Evolutionary conservation across 2,113 vertebrate genomes (phyloP).

Genomic region (Accipiter virgatus): DNA sequence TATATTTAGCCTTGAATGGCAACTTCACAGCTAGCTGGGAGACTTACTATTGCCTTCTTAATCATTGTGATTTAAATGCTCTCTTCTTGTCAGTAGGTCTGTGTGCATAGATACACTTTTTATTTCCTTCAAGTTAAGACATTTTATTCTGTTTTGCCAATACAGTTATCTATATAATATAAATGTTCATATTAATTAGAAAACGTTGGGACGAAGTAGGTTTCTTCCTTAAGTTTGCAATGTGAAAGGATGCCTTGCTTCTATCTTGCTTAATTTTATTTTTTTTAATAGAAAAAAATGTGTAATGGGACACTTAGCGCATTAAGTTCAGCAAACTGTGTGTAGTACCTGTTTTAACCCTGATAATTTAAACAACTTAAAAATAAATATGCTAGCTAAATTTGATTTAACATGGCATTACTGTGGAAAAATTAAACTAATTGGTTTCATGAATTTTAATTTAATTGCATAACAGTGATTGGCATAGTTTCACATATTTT

Average conservation of each 20-base stretch:
- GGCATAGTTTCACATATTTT: neutral
- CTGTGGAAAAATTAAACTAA: neutral
- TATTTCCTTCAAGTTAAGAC: neutral
- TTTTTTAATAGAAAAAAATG: neutral
- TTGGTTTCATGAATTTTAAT: conserved; percentile 8
- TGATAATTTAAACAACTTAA: neutral
- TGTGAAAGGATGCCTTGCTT: neutral
- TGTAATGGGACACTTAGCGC: neutral
- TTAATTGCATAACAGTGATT: neutral
- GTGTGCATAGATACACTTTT: rapidly evolving
- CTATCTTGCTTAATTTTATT: neutral
- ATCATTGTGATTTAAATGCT: neutral
- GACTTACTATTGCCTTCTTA: neutral
- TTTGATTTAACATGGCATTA: neutral
- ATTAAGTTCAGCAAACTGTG: neutral
- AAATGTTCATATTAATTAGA: neutral
- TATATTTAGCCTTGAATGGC: neutral
- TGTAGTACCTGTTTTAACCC: neutral
- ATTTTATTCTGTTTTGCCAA: neutral
- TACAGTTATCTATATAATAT: neutral
- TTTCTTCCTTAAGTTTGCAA: neutral
- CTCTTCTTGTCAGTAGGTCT: neutral
- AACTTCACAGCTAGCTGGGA: neutral
- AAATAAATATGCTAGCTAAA: neutral
- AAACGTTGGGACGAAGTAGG: neutral